Evolutionary conservation across 2,888 invertebrate genomes (phyloP).

Genomic region (Drepanosiphum platanoidis): DNA sequence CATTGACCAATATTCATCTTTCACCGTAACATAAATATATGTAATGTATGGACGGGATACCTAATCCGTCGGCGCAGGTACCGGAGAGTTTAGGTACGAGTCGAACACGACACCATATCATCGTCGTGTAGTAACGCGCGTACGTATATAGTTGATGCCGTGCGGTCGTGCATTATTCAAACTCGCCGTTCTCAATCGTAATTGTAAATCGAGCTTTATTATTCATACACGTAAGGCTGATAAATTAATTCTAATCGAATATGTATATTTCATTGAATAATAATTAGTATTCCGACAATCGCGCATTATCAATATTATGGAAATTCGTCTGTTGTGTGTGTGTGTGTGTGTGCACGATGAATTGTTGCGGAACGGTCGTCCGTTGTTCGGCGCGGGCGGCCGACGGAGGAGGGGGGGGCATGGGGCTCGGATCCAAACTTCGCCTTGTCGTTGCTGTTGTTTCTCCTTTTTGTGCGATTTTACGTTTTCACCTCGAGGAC

Average conservation of each 20-base stretch:
- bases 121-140: too few species aligned
- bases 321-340: background rate
- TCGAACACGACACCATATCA: background rate
- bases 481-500: too few species aligned
- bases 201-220: conserved; percentile 29
- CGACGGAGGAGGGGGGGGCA: too few species aligned
- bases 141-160: background rate
- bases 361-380: background rate
- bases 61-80: background rate
- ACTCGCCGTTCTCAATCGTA: background rate
- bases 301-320: background rate
- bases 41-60: too few species aligned
- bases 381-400: too few species aligned
- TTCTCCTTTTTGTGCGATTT: background rate
- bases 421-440: too few species aligned
- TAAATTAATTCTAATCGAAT: conserved; percentile 27
- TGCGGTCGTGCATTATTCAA: conserved; percentile 18
- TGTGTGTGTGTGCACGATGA: background rate
- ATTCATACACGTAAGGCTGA: conserved; percentile 9
- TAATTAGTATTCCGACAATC: conserved; percentile 5
- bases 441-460: too few species aligned
- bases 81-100: background rate
- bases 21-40: too few species aligned
- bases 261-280: conserved; percentile 23
- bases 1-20: too few species aligned